Evolutionary conservation across 2,113 vertebrate species (phyloP).

Genomic region (Mystacornis crossleyi): DNA sequence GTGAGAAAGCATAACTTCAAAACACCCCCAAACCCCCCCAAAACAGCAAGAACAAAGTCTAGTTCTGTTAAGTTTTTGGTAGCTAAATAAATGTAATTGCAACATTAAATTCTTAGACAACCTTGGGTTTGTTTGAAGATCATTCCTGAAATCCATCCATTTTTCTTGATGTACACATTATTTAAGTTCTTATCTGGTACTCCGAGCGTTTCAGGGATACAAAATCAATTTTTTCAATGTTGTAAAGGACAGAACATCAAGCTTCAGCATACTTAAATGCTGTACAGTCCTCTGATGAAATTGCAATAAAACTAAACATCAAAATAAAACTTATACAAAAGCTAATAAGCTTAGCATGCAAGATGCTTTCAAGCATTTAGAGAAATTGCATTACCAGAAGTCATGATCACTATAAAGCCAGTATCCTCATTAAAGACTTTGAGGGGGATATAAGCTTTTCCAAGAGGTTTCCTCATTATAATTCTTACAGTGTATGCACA

Average conservation of each 20-base stretch:
- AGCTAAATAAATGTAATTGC: constrained; percentile 30
- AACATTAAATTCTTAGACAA: background rate
- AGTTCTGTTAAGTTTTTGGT: background rate
- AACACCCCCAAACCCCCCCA: accelerated
- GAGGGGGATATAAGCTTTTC: constrained; percentile 1
- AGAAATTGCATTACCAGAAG: constrained; percentile 52
- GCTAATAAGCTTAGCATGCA: constrained; percentile 47
- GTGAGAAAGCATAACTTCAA: background rate
- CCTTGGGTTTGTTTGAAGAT: constrained; percentile 33
- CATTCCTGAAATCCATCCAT: constrained; percentile 10
- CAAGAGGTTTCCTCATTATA: background rate
- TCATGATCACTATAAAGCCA: constrained; percentile 40
- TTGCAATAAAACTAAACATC: constrained; percentile 44
- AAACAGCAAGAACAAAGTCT: background rate
- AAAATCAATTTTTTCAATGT: constrained; percentile 48
- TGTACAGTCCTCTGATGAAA: constrained; percentile 15
- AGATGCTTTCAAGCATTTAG: constrained; percentile 58
- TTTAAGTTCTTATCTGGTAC: constrained; percentile 21
- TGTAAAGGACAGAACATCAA: constrained; percentile 42
- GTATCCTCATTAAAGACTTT: constrained; percentile 7
- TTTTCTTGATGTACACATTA: constrained; percentile 47
- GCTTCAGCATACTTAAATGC: constrained; percentile 45
- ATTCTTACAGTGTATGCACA: accelerated
- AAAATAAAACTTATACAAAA: constrained; percentile 55
- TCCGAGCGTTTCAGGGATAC: constrained; percentile 37